Evolutionary conservation across 2,888 invertebrate species (phyloP), one percentile per base, ranked within the genome.

Genomic region (Lypha dubia): DNA sequence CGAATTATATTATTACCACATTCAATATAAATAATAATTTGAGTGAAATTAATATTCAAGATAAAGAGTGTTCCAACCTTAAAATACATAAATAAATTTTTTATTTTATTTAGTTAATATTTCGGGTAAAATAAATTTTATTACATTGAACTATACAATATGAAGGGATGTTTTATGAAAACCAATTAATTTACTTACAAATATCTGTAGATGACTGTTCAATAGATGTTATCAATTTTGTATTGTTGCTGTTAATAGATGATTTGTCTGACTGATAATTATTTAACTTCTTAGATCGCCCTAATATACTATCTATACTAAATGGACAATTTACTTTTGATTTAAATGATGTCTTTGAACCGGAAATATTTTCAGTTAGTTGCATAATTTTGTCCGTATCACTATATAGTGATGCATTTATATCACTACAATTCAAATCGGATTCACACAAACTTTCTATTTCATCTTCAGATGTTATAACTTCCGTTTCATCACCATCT

Each of bases 271-370:
- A 62, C 24, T 46, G 17, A 41, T 44, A 53, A 62, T 75, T 68
- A 20, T 62, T 5, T 15, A 68, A 53, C 3, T 81, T 44, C 8
- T 68, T 62, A 17, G 81, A 38, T n/a, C 46, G 32, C 28, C 62
- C 68, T 38, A 81, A 56, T 46, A 81, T 75, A 49, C 24, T 81
- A 8, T 81, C 81, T 62, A 81, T 81, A 35, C 53, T 75, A 56
- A 81, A 81, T 4, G 68, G 2, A n/a, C 67, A 68, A 53, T 74
- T 74, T 24, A 24, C 11, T 17, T 62, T 46, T 7, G 68, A 53
- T 6, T 74, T 80, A 17, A 15, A 60, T 8, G 24, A 41, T 22
- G 46, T 44, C 62, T 53, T 62, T 44, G 62, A 22, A 20, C 6
- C 5, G 17, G 49, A 53, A 44, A 20, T 73, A 58, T 62, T 62